Conservation (phyloP, 2,113 vertebrate genomes). For the Nymphicus hollandicus region DNA sequence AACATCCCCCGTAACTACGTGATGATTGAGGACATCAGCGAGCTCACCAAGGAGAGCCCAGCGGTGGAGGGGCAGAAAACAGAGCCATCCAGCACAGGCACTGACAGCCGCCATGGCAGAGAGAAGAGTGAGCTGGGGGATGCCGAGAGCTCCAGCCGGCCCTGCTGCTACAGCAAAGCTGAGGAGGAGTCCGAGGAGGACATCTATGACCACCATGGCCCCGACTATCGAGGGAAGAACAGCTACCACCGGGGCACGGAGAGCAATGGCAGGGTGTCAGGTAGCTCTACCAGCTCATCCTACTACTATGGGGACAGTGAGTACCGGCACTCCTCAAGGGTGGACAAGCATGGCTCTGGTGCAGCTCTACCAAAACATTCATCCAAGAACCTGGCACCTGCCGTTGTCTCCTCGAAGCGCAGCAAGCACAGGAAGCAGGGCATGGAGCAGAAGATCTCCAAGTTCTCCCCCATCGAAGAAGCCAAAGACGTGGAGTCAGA, state of each 20-base stretch:
- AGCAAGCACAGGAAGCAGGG: conserved; percentile 98
- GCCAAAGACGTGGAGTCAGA: conserved; percentile 96
- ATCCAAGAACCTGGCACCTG: conserved; percentile 90
- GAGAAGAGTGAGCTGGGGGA: conserved; percentile 75
- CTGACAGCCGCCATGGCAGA: conserved; percentile 78
- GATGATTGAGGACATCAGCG: conserved; percentile 98
- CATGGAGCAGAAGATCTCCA: conserved; percentile 97
- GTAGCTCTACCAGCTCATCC: conserved; percentile 66
- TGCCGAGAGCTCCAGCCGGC: conserved; percentile 73
- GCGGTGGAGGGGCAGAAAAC: conserved; percentile 81
- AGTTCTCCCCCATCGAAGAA: conserved; percentile 98
- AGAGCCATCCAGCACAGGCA: conserved; percentile 71
- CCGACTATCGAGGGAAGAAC: conserved; percentile 80
- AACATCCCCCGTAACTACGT: conserved; percentile 97
- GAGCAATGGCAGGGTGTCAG: conserved; percentile 81
- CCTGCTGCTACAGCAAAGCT: conserved; percentile 83
- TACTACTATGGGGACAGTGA: conserved; percentile 86
- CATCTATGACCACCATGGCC: conserved; percentile 86
- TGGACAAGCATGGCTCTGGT: conserved; percentile 78
- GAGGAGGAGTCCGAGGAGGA: conserved; percentile 97
- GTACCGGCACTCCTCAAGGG: conserved; percentile 83
- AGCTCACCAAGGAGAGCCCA: conserved; percentile 92
- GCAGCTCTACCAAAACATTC: conserved; percentile 83
- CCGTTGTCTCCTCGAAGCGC: conserved; percentile 91
- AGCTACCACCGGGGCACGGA: conserved; percentile 80